A percentile compares a stretch with the other conserved stretches of the same genome.
Conservation (phyloP, 35 echinoderm and acorn worm genomes). For the Holothuria glaberrima region DNA sequence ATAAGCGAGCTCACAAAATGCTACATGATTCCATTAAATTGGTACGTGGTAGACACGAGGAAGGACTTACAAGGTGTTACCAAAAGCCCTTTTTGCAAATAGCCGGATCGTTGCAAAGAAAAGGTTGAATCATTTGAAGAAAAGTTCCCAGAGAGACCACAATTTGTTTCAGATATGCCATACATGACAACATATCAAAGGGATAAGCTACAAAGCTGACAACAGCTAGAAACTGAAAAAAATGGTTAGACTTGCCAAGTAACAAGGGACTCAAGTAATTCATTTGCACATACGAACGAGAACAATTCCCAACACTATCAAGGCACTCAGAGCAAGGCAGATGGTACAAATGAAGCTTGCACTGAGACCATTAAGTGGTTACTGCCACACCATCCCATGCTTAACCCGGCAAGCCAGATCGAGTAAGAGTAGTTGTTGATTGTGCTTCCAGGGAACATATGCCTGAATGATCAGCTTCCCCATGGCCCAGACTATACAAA, state of each 20-base stretch:
- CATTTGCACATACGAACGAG: neutral
- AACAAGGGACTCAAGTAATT: neutral
- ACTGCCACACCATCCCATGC: constrained; percentile 70
- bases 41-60: constrained; percentile 20
- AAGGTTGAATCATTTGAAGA: constrained; percentile 26
- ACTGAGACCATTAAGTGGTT: constrained; percentile 38
- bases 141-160: constrained; percentile 16
- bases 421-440: constrained; percentile 70
- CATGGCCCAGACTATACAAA: constrained; percentile 79
- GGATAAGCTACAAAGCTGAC: constrained; percentile 7
- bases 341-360: neutral
- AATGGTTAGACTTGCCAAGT: neutral
- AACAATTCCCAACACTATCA: neutral
- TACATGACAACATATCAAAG: constrained; percentile 10
- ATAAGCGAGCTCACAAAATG: too few species aligned
- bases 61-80: constrained; percentile 26
- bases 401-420: constrained; percentile 66
- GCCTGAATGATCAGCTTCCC: constrained; percentile 61
- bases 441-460: constrained; percentile 67
- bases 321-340: neutral
- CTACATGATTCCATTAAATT: neutral
- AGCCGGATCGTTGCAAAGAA: neutral
- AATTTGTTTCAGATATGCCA: constrained; percentile 4
- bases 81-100: neutral
- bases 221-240: too few species aligned